Evolutionary conservation across 2,113 vertebrate genomes (phyloP), one percentile per base, ranked within the genome.

Genomic region (Pagrus major): DNA sequence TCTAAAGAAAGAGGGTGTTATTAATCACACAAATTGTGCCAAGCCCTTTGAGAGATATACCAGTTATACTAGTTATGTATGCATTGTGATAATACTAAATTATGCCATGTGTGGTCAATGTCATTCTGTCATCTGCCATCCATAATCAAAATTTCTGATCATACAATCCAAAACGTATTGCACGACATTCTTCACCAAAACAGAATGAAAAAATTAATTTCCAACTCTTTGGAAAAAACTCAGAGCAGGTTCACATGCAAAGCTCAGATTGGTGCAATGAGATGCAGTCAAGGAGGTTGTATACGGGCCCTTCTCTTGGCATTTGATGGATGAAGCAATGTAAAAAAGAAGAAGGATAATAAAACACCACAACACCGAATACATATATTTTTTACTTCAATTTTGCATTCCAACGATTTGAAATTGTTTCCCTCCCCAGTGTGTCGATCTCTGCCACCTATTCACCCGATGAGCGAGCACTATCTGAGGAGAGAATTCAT

Each of bases 321-420:
- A 87, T 73, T 52, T 88, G 75, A 87, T 64, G 52, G 71, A 87
- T 86, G 66, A 75, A 73, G 55, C 76, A 76, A 72, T 56, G 67
- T 21, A 4, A 25, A 59, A 71, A 71, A 16, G 2, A 64, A 25
- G 29, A 44, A 39, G 52, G 49, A 58, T 69, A 83, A 80, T 86
- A 61, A 81, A 86, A 85, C 35, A 61, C 41, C 42, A 25, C 44
- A 86, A 78, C 35, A 63, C 7, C 9, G 37, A 65, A 71, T 23
- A 76, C 27, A 1, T 64, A 35, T 61, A 16, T 76, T 54, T 78
- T 81, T 76, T 4, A 25, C 59, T 83, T 80, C 71, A 83, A 77
- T 89, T 89, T 86, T 90, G 80, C 86, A 88, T 88, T 37, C 72
- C 67, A 65, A 71, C 76, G 82, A 83, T 66, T 86, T 81, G 47